phyloP scores from a whole-genome alignment of 2,113 vertebrate genomes.

The Machaerirhynchus nigripectus region DNA sequence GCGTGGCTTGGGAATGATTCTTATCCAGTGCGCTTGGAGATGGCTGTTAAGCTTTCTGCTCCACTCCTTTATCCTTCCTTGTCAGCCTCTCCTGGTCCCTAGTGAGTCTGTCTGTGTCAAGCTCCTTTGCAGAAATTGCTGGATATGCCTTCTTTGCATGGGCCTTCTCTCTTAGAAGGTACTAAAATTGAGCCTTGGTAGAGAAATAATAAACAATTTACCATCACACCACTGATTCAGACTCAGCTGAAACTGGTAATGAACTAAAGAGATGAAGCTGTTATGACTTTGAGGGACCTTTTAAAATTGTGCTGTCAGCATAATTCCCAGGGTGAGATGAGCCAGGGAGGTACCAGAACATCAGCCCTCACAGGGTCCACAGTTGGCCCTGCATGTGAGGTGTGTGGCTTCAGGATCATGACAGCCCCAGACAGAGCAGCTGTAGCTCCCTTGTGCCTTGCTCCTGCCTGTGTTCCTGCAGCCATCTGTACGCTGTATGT shows the following conservation, averaged over 20 bases:
- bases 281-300: neutral
- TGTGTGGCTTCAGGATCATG: rapidly evolving
- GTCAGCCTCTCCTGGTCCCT: neutral
- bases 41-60: neutral
- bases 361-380: neutral
- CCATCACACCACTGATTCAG: neutral
- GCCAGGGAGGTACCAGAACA: neutral
- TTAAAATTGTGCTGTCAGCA: neutral
- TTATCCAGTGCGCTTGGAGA: rapidly evolving
- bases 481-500: neutral
- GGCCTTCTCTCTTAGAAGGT: neutral
- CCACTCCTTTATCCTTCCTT: neutral
- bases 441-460: neutral
- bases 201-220: neutral
- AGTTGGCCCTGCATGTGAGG: rapidly evolving
- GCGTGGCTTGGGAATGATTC: neutral
- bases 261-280: neutral
- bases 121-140: neutral
- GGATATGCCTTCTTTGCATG: neutral
- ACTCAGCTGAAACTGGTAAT: neutral
- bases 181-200: neutral
- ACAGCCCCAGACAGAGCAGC: neutral
- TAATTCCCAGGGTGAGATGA: neutral
- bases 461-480: neutral
- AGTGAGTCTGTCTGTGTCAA: neutral